Evolutionary conservation across 2,888 invertebrate genomes (phyloP).

Genomic region (Yponomeuta plumbellus): DNA sequence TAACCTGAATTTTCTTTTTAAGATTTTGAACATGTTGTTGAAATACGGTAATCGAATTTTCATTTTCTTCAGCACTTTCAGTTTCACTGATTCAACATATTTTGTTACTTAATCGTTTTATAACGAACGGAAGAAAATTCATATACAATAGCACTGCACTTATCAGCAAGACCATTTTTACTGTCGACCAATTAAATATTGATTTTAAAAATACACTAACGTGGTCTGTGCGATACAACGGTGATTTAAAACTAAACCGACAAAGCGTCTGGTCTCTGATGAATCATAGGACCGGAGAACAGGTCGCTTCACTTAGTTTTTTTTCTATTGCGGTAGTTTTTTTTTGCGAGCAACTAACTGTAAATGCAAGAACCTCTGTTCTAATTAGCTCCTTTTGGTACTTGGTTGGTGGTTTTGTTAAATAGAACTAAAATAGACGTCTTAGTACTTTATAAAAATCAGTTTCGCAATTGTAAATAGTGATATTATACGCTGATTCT

Average conservation of each 20-base stretch:
- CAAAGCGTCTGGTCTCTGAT: conserved; percentile 33
- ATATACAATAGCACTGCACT: conserved; percentile 3
- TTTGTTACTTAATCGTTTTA: not conserved
- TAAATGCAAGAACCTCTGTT: conserved; percentile 37
- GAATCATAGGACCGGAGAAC: conserved; percentile 56
- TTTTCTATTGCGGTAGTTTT: conserved; percentile 58
- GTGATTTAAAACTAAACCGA: conserved; percentile 48
- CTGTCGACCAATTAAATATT: conserved; percentile 50
- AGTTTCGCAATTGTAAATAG: too few relatives aligned
- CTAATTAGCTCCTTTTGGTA: conserved; percentile 37
- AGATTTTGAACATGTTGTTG: conserved; percentile 37
- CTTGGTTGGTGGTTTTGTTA: not conserved
- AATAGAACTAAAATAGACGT: too few relatives aligned
- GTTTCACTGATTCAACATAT: not conserved
- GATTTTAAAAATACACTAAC: conserved; percentile 52
- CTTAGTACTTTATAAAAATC: too few relatives aligned
- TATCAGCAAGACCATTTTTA: conserved; percentile 28
- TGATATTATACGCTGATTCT: too few relatives aligned
- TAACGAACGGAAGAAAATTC: not conserved
- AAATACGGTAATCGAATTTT: conserved; percentile 41
- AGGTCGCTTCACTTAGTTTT: conserved; percentile 56
- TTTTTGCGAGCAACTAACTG: conserved; percentile 49
- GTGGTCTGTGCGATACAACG: conserved; percentile 41
- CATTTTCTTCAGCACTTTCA: conserved; percentile 30
- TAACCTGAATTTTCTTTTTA: conserved; percentile 43